Conservation (phyloP, 2,113 vertebrate genomes). For the Microtus montanus region DNA sequence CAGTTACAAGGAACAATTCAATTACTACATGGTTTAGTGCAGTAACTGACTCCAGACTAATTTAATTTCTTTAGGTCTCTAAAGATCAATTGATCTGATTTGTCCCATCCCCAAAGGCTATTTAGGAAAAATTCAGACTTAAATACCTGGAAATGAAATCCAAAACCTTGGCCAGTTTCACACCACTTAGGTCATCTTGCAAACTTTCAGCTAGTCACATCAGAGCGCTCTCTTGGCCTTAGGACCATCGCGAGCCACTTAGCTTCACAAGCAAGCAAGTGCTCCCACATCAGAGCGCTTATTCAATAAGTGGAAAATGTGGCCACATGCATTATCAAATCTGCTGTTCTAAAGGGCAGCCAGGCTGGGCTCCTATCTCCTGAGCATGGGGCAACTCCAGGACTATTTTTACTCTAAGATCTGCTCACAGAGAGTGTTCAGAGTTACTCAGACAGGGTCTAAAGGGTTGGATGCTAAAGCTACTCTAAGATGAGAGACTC, state of each 20-base stretch:
- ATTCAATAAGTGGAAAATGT: slow-evolving; percentile 32
- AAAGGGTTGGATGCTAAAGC: neutral
- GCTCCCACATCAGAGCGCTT: slow-evolving; percentile 19
- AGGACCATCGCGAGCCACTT: slow-evolving; percentile 41
- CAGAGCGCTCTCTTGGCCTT: slow-evolving; percentile 70
- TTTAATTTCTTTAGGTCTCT: slow-evolving; percentile 97
- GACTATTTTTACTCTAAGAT: slow-evolving; percentile 42
- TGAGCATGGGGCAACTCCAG: neutral
- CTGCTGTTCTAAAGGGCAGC: slow-evolving; percentile 44
- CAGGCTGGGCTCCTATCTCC: neutral
- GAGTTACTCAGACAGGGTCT: neutral
- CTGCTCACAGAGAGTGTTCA: slow-evolving; percentile 5
- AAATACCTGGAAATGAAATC: slow-evolving; percentile 90
- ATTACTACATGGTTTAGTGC: slow-evolving; percentile 98
- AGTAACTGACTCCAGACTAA: slow-evolving; percentile 99
- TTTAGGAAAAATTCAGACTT: slow-evolving; percentile 88
- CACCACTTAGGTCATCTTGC: slow-evolving; percentile 83
- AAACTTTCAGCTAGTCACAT: slow-evolving; percentile 73
- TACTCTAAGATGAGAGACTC: neutral
- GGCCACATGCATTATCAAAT: slow-evolving; percentile 54
- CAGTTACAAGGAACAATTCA: slow-evolving; percentile 97
- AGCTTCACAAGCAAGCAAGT: neutral
- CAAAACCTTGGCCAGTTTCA: slow-evolving; percentile 85
- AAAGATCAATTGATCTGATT: slow-evolving; percentile 99
- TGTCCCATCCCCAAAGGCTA: slow-evolving; percentile 92